Base-by-base conservation (phyloP, 2,797 vertebrate species). In the Syndactyla subalaris region DNA sequence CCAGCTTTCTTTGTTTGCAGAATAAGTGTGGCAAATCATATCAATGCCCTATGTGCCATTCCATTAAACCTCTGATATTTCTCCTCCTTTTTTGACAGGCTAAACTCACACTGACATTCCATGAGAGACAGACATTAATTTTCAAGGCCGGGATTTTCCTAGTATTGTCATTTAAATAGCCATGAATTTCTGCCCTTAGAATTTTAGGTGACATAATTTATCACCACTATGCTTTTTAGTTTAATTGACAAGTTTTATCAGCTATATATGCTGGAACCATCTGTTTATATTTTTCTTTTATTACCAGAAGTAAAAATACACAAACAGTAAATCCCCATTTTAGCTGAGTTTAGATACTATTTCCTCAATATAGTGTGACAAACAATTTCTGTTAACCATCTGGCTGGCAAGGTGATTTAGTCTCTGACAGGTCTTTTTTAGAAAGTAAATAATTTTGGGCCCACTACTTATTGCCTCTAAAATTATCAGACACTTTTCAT, bases 281-380 rank as follows among this genome's bases (percentile, higher is more conserved):
- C 92, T 96, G 79, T 87, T 93, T 91, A 34, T 88, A 77, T 59
- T 92, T 95, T 93, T 79, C 29, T 84, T 94, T 93, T 94, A 84
- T 81, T 94, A 82, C 27, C 4, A 7, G 49, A 84, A 68, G 27
- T 74, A 63, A 87, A 95, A 89, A 70, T 54, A 74, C 15, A 85
- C 29, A 17, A 30, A 32, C 67, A 86, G 61, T 79, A 88, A 85
- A 90, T 77, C 26, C 48, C 27, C 1, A 0, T 73, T 96, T 92
- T 81, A 92, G 34, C 36, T 45, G 52, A 82, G 9, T 91, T 89
- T 87, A 85, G 92, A 91, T 74, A 63, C 34, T 85, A 20, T 89
- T 76, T 75, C n/a, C 30, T 93, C 59, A 78, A 45, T 41, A 63
- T 2, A 70, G 7, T 8, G 20, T 41, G 91, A 49, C 23, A 70